phyloP scores from a whole-genome alignment of 2,888 invertebrate species.

The Dynastes grantii region DNA sequence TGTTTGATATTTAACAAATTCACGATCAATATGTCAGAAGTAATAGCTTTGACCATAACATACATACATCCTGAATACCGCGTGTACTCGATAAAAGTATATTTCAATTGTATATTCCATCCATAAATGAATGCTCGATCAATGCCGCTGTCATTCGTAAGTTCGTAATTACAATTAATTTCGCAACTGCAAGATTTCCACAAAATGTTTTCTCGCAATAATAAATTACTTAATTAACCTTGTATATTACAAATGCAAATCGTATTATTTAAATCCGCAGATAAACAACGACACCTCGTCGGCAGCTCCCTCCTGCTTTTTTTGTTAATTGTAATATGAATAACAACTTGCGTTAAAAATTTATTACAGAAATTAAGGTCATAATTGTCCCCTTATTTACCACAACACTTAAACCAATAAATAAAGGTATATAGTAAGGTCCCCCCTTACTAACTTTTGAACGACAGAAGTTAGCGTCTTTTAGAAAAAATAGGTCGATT shows the following conservation, averaged over 20 bases:
- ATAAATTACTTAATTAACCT: constrained; percentile 44
- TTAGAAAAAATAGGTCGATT: too few relatives aligned
- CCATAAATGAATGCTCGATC: constrained; percentile 13
- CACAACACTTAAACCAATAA: too few relatives aligned
- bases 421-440: too few relatives aligned
- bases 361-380: background rate
- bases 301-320: background rate
- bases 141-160: constrained; percentile 16
- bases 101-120: constrained; percentile 7
- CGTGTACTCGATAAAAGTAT: background rate
- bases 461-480: too few relatives aligned
- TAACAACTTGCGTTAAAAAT: background rate
- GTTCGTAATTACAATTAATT: constrained; percentile 26
- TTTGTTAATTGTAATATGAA: background rate
- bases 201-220: constrained; percentile 39
- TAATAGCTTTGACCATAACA: constrained; percentile 23
- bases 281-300: constrained; percentile 12
- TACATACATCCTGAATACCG: constrained; percentile 11
- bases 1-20: background rate
- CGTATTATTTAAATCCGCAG: constrained; percentile 20
- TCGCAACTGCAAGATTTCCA: constrained; percentile 29
- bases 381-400: background rate
- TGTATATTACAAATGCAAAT: constrained; percentile 33
- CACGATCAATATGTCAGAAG: constrained; percentile 18
- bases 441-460: too few relatives aligned